Evolutionary conservation across 2,797 vertebrate species (phyloP).

Genomic region (Eulemur mongoz): DNA sequence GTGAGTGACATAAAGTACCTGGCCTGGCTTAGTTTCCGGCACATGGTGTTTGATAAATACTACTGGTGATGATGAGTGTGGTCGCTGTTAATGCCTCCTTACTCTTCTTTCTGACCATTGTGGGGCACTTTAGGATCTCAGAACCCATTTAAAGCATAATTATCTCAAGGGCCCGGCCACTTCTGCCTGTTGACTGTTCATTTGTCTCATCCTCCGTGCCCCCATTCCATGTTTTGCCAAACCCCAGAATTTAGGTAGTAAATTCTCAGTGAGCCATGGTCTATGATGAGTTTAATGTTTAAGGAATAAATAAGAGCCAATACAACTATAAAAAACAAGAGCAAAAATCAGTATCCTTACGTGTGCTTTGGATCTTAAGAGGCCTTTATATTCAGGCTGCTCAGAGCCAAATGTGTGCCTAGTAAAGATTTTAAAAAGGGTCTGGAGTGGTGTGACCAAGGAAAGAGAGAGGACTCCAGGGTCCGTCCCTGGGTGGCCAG

Average conservation of each 20-base stretch:
- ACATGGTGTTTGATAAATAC: background rate
- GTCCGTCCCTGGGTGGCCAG: background rate
- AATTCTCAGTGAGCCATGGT: background rate
- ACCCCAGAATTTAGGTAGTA: background rate
- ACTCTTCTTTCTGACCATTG: background rate
- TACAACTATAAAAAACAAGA: constrained; percentile 36
- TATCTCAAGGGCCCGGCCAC: fast-evolving
- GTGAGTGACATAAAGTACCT: background rate
- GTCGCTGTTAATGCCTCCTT: background rate
- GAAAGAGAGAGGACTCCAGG: background rate
- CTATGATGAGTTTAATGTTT: constrained; percentile 11
- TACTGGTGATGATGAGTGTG: background rate
- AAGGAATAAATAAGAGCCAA: constrained; percentile 32
- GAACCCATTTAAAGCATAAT: background rate
- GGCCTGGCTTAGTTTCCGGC: background rate
- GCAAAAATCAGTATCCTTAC: constrained; percentile 15
- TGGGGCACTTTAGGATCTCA: background rate
- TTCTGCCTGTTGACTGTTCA: background rate
- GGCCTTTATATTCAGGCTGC: background rate
- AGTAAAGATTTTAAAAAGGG: constrained; percentile 44
- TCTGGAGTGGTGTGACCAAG: background rate
- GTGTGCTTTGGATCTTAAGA: constrained; percentile 34
- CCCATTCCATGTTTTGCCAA: background rate
- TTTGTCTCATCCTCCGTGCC: background rate
- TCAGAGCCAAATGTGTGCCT: background rate